Percentiles rank a stretch among this genome's conserved stretches.
Conservation (phyloP, 2,888 invertebrate species). For the Tenthredo distinguenda region DNA sequence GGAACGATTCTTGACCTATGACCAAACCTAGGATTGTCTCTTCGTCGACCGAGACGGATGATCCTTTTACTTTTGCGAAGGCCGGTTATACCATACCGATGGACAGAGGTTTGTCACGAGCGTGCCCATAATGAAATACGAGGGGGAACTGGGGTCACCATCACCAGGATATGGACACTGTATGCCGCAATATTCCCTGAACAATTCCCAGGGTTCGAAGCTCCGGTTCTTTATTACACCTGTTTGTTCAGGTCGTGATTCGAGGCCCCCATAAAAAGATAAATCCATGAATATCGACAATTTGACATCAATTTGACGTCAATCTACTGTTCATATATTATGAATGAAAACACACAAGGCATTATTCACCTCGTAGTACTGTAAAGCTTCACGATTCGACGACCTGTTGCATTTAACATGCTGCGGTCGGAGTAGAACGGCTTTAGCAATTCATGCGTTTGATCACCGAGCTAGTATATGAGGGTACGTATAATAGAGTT, state of each 20-base stretch:
- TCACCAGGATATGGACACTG: slow-evolving; percentile 23
- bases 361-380: background rate
- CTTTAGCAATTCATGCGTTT: background rate
- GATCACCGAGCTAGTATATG: background rate
- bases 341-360: background rate
- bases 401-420: slow-evolving; percentile 12
- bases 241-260: background rate
- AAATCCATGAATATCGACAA: background rate
- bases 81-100: slow-evolving; percentile 38
- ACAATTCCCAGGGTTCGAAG: background rate
- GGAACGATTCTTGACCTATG: slow-evolving; percentile 40
- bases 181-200: background rate
- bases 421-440: background rate
- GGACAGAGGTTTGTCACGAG: slow-evolving; percentile 22
- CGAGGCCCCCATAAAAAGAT: too few relatives aligned
- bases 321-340: background rate
- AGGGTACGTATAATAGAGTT: background rate
- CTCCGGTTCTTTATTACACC: slow-evolving; percentile 3
- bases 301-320: background rate
- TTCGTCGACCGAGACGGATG: background rate
- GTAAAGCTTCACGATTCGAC: background rate
- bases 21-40: slow-evolving; percentile 19
- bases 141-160: background rate
- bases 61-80: slow-evolving; percentile 51
- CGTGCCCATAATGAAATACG: background rate